phyloP scores from a whole-genome alignment of 2,113 vertebrate species.

The Gambusia affinis region DNA sequence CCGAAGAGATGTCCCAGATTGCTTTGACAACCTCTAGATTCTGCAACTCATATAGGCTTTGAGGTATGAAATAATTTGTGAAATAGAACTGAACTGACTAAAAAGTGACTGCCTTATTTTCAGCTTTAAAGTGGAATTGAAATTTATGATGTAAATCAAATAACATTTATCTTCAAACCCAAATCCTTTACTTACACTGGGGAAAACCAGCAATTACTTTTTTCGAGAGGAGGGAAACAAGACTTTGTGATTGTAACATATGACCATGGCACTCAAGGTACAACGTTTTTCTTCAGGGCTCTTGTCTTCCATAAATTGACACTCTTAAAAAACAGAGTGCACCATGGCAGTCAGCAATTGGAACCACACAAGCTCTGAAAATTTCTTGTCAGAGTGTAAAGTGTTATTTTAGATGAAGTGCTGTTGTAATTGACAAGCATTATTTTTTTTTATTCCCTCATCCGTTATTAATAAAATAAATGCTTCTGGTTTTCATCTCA shows the following conservation, averaged over 20 bases:
- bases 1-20: conserved; percentile 68
- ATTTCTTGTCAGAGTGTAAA: conserved; percentile 24
- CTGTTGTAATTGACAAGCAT: conserved; percentile 46
- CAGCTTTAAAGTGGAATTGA: background rate
- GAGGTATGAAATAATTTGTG: conserved; percentile 44
- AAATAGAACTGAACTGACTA: conserved; percentile 9
- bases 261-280: conserved; percentile 16
- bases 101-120: conserved; percentile 12
- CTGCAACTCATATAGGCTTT: conserved; percentile 32
- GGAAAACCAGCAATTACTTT: background rate
- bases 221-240: background rate
- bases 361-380: conserved; percentile 21
- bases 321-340: conserved; percentile 55
- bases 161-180: background rate
- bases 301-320: conserved; percentile 41
- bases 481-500: conserved; percentile 17
- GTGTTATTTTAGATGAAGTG: background rate
- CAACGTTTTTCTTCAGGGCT: conserved; percentile 31
- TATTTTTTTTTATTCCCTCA: conserved; percentile 6
- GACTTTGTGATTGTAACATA: conserved; percentile 31
- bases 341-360: conserved; percentile 26
- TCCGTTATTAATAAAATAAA: conserved; percentile 26
- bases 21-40: conserved; percentile 43
- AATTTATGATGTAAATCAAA: background rate
- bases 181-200: background rate